Conservation (phyloP, 2,113 vertebrate genomes). For the Eonycteris spelaea region DNA sequence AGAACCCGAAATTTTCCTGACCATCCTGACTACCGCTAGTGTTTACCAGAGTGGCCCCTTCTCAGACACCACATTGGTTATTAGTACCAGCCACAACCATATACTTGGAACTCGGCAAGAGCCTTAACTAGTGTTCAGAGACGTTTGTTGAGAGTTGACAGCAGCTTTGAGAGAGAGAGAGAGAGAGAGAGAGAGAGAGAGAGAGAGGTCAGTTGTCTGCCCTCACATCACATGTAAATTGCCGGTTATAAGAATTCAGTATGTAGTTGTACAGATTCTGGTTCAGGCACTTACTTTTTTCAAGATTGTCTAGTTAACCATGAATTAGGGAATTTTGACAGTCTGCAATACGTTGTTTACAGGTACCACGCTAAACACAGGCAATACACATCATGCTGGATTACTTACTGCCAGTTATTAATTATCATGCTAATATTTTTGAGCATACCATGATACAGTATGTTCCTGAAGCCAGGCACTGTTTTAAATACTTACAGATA, state of each 20-base stretch:
- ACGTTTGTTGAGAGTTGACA: background rate
- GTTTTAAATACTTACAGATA: background rate
- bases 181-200: background rate
- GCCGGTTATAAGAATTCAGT: background rate
- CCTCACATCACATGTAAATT: background rate
- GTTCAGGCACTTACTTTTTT: conserved; percentile 20
- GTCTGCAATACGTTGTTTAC: background rate
- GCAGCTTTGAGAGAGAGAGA: background rate
- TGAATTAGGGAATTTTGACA: conserved; percentile 46
- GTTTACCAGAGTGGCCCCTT: background rate
- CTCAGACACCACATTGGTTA: background rate
- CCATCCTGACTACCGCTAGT: background rate
- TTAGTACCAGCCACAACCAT: background rate
- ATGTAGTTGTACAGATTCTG: background rate
- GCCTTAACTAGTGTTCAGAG: background rate
- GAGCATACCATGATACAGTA: background rate
- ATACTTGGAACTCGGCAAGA: background rate
- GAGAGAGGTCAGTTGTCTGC: background rate
- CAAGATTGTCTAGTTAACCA: background rate
- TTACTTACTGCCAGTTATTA: conserved; percentile 29
- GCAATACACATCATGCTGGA: background rate
- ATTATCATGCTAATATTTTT: background rate
- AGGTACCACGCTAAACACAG: conserved; percentile 20
- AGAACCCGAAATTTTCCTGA: background rate
- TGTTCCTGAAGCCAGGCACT: background rate